These are phyloP conservation scores for Archips xylosteana DNA, from an alignment of 2,888 invertebrate species.

Conservation along the genomic window DNA sequence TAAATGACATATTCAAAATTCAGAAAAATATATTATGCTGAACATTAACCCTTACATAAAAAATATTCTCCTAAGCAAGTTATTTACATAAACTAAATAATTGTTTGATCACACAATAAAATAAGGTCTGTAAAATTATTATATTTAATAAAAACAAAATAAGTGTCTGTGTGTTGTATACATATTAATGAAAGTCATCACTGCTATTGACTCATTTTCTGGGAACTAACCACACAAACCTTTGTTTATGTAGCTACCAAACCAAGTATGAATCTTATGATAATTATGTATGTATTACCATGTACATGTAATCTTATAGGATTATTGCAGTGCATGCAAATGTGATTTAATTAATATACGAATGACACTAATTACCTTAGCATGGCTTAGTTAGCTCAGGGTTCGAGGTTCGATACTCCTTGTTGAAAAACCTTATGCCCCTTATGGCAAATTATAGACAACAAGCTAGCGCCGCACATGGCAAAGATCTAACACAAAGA, in stretches of 20 bases:
- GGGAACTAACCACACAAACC: slow-evolving; percentile 7
- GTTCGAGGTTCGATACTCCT: slow-evolving; percentile 40
- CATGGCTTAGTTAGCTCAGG: slow-evolving; percentile 63
- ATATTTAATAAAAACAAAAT: not conserved
- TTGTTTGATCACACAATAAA: too few relatives aligned
- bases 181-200: slow-evolving; percentile 14
- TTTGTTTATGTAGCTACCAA: slow-evolving; percentile 22
- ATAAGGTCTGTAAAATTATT: not conserved
- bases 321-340: slow-evolving; percentile 20
- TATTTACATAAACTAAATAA: too few relatives aligned
- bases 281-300: not conserved
- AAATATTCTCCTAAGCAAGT: too few relatives aligned
- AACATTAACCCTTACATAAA: too few relatives aligned
- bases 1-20: too few relatives aligned
- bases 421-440: slow-evolving; percentile 21
- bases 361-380: slow-evolving; percentile 40
- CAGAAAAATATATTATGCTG: too few relatives aligned
- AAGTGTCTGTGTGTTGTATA: not conserved
- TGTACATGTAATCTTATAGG: slow-evolving; percentile 3
- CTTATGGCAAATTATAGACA: slow-evolving; percentile 13
- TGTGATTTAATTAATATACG: slow-evolving; percentile 37
- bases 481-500: slow-evolving; percentile 52
- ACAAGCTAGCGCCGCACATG: slow-evolving; percentile 26
- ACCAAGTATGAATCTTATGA: not conserved
- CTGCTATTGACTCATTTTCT: slow-evolving; percentile 20